A percentile compares a stretch with the other conserved stretches of the same genome.
Conservation (phyloP, 2,888 invertebrate genomes). For the Nephrocerus scutellatus region DNA sequence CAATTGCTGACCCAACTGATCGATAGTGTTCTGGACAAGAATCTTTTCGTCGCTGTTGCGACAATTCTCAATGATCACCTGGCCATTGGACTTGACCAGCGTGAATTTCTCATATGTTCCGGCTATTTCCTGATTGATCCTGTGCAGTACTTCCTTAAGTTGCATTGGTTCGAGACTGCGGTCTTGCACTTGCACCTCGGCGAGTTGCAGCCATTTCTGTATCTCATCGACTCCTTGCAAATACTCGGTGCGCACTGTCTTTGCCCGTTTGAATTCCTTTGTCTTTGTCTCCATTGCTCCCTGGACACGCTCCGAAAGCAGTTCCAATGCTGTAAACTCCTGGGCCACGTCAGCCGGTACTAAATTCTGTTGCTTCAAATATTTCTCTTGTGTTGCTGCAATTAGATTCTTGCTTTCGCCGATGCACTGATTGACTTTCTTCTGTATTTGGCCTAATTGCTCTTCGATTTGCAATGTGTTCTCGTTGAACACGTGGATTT, state of each 20-base stretch:
- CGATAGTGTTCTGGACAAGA: slow-evolving; percentile 66
- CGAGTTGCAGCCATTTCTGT: slow-evolving; percentile 74
- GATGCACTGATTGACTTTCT: slow-evolving; percentile 54
- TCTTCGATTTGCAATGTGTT: slow-evolving; percentile 59
- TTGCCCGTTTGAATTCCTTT: slow-evolving; percentile 79
- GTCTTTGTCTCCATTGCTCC: slow-evolving; percentile 82
- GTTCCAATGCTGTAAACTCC: slow-evolving; percentile 73
- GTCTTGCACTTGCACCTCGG: slow-evolving; percentile 77
- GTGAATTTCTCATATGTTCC: slow-evolving; percentile 69
- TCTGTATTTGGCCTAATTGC: slow-evolving; percentile 54
- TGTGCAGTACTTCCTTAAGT: slow-evolving; percentile 69
- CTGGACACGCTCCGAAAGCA: slow-evolving; percentile 69
- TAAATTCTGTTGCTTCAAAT: slow-evolving; percentile 56
- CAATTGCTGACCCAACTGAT: slow-evolving; percentile 70
- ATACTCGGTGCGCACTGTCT: slow-evolving; percentile 75
- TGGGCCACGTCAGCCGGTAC: slow-evolving; percentile 71
- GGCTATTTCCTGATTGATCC: slow-evolving; percentile 68
- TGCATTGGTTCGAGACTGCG: slow-evolving; percentile 68
- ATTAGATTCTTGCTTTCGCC: slow-evolving; percentile 55
- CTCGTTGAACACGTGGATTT: slow-evolving; percentile 71
- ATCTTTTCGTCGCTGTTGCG: slow-evolving; percentile 70
- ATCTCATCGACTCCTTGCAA: slow-evolving; percentile 71
- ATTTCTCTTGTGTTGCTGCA: slow-evolving; percentile 55
- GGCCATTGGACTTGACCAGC: slow-evolving; percentile 69
- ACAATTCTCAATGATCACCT: slow-evolving; percentile 70